A percentile compares a stretch with the other conserved stretches of the same genome.
phyloP scores from a whole-genome alignment of 2,888 invertebrate genomes.

The Timema cristinae region DNA sequence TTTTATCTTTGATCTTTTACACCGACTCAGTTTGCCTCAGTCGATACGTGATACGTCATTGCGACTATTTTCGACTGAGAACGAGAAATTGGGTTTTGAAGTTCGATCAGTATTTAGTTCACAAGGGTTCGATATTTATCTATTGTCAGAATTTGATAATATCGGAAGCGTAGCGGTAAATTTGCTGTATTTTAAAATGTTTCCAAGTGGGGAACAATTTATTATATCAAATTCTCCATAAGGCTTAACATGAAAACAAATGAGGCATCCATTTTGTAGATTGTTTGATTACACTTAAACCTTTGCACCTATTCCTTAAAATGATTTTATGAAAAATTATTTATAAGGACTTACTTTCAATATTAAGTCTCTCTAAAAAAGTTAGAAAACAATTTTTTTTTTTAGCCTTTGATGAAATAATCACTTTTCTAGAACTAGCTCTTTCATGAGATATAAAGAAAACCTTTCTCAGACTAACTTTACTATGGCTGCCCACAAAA shows the following conservation, averaged over 20 bases:
- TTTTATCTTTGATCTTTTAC: too few relatives aligned
- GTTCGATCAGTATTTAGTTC: constrained; percentile 32
- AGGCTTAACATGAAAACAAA: constrained; percentile 25
- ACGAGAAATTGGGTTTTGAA: too few relatives aligned
- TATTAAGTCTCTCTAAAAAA: too few relatives aligned
- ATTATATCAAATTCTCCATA: neutral
- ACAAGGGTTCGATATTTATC: constrained; percentile 42
- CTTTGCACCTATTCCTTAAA: constrained; percentile 1
- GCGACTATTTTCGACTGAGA: too few relatives aligned
- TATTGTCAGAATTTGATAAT: constrained; percentile 39
- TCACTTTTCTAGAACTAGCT: too few relatives aligned
- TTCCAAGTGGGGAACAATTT: constrained; percentile 3
- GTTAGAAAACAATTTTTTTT: too few relatives aligned
- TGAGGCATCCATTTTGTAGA: constrained; percentile 35
- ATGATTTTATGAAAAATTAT: neutral
- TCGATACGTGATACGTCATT: too few relatives aligned
- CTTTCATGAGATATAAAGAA: too few relatives aligned
- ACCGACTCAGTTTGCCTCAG: too few relatives aligned
- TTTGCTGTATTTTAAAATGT: constrained; percentile 25
- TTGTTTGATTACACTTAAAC: neutral
- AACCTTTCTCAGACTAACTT: constrained; percentile 7
- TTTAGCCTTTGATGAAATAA: constrained; percentile 12
- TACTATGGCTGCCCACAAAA: constrained; percentile 25
- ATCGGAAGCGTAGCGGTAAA: constrained; percentile 41
- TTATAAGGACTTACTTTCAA: too few relatives aligned